Evolutionary conservation across 2,888 invertebrate species (phyloP).

Genomic region (Lycophotia porphyrea): DNA sequence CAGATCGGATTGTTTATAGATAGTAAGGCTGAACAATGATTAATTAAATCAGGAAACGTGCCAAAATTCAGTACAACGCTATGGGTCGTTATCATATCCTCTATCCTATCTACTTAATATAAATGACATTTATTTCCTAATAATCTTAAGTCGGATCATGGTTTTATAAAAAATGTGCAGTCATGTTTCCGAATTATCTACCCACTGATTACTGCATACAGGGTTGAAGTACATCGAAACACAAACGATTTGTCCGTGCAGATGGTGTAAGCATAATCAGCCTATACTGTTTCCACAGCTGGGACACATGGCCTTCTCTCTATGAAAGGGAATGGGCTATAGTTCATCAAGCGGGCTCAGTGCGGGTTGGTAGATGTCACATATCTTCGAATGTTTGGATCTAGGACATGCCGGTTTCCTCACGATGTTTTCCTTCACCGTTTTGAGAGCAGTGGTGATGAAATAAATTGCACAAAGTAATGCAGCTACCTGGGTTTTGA

Average conservation of each 20-base stretch:
- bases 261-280: too few species aligned
- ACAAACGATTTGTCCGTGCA: not conserved
- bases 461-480: too few species aligned
- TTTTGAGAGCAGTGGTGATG: too few species aligned
- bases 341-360: too few species aligned
- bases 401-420: too few species aligned
- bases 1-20: conserved; percentile 17
- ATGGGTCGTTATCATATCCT: conserved; percentile 22
- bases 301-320: too few species aligned
- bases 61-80: not conserved
- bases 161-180: not conserved
- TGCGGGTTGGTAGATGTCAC: too few species aligned
- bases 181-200: conserved; percentile 1
- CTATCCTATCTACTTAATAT: conserved; percentile 4
- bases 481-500: too few species aligned
- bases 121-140: conserved; percentile 31
- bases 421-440: too few species aligned
- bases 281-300: too few species aligned
- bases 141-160: conserved; percentile 35
- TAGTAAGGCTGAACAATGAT: conserved; percentile 18
- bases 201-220: not conserved
- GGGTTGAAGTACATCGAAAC: not conserved
- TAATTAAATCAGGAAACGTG: conserved; percentile 23
- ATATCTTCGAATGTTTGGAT: too few species aligned
- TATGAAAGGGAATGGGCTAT: too few species aligned